Evolutionary conservation across 1,140 invertebrate species (phyloP), one percentile per base, ranked within the genome.

Genomic region (Rhopalosiphum padi): DNA sequence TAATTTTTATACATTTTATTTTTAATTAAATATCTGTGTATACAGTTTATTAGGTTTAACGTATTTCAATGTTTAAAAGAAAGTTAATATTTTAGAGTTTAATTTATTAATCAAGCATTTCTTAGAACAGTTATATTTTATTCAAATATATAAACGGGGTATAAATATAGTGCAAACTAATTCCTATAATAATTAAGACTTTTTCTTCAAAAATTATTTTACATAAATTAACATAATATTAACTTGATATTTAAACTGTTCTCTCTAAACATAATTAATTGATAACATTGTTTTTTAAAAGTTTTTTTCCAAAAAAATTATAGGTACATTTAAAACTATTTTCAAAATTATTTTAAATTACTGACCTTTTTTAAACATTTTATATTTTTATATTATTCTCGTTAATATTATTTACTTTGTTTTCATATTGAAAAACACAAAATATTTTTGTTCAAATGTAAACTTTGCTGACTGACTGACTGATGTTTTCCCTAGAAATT

Each of bases 221-320:
- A 87, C 85, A 87, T 87, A 87, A 87, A 87, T 87, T 87, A 87
- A n/a, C 85, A 87, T n/a, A 87, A 87, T n/a, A 87, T 87, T 87
- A 87, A 86, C 22, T 87, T 46, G 15, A 21, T 87, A 46, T 87
- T 87, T n/a, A n/a, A 25, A 37, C 6, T 46, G 25, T 87, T 46
- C 9, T 2, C 85, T 7, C 30, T 46, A 46, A 46, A 48, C 4
- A 46, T 46, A 25, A 48, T 87, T 87, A 30, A 87, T 87, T n/a
- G 30, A 43, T 87, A 46, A 87, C 43, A 37, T 87, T 87, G 35
- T 9, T 85, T 77, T 77, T 77, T n/a, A 77, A 77, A 68, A 68
- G 60, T n/a, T 68, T 68, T 60, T 68, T 68, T 8, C 30, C 4
- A 68, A 68, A n/a, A 68, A 68, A 11, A 1, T 30, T 68, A 3